Evolutionary conservation across 2,888 invertebrate species (phyloP).

Genomic region (Apodemia zela): DNA sequence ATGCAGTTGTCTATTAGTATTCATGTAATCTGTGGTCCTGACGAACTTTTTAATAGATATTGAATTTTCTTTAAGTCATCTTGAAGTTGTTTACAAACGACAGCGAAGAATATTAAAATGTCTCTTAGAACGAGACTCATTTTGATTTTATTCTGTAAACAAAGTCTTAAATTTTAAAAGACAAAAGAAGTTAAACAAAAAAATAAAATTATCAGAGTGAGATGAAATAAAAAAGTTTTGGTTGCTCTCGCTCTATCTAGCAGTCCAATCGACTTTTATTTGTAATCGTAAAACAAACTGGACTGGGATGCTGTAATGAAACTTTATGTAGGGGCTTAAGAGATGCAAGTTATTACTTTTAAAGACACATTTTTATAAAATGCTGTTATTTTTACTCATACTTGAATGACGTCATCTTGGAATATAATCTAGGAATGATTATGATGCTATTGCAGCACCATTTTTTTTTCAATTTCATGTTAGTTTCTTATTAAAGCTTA

Average conservation of each 20-base stretch:
- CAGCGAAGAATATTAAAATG: not conserved
- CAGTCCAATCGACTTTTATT: conserved; percentile 22
- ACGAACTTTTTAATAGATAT: no score
- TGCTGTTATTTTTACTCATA: conserved; percentile 16
- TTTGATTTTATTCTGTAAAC: conserved; percentile 34
- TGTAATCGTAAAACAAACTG: conserved; percentile 26
- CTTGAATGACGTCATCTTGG: not conserved
- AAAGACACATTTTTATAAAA: not conserved
- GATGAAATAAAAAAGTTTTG: conserved; percentile 16
- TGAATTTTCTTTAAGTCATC: not conserved
- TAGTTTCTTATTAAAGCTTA: no score
- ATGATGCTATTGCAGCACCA: no score
- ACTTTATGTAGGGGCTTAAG: conserved; percentile 11
- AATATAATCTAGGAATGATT: no score
- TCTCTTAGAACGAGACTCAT: not conserved
- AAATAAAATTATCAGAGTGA: not conserved
- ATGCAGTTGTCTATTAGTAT: no score
- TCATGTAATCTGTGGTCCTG: no score
- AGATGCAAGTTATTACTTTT: conserved; percentile 22
- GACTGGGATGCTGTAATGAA: conserved; percentile 20
- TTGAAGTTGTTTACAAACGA: not conserved
- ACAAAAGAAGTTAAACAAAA: conserved; percentile 38
- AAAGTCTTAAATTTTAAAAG: conserved; percentile 52
- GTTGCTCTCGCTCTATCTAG: conserved; percentile 1
- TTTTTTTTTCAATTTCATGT: no score